Conservation (phyloP, 2,113 vertebrate genomes). For the Lepus americanus region DNA sequence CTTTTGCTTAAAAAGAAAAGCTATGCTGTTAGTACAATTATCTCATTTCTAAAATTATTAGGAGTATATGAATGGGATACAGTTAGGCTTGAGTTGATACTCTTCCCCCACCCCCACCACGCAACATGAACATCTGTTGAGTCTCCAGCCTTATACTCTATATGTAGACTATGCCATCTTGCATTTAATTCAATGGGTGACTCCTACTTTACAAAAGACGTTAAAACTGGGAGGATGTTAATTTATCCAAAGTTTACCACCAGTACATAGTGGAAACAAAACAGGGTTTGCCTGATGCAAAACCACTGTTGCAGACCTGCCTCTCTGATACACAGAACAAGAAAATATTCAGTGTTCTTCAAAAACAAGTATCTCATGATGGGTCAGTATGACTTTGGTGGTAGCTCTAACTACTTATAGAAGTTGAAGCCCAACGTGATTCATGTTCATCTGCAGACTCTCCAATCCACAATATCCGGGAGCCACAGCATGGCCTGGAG, state of each 20-base stretch:
- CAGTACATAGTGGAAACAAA: background rate
- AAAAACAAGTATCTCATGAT: background rate
- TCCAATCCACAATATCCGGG: background rate
- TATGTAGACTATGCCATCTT: background rate
- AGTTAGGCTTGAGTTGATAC: background rate
- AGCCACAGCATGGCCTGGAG: background rate
- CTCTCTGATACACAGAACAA: background rate
- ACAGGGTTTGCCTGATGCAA: background rate
- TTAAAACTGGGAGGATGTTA: background rate
- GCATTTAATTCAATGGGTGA: background rate
- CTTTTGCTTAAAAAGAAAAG: slow-evolving; percentile 23
- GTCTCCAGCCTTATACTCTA: background rate
- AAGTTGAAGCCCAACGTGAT: background rate
- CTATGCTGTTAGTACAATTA: background rate
- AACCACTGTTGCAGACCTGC: background rate
- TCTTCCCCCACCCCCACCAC: background rate
- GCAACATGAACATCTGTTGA: background rate
- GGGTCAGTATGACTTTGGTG: background rate
- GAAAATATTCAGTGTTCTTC: background rate
- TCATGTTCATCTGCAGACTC: background rate
- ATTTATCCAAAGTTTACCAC: background rate
- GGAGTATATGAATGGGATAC: slow-evolving; percentile 7
- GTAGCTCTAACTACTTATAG: background rate
- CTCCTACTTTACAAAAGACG: background rate
- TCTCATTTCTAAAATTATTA: background rate